Conservation (phyloP, 2,113 vertebrate species). For the Zapus hudsonius region DNA sequence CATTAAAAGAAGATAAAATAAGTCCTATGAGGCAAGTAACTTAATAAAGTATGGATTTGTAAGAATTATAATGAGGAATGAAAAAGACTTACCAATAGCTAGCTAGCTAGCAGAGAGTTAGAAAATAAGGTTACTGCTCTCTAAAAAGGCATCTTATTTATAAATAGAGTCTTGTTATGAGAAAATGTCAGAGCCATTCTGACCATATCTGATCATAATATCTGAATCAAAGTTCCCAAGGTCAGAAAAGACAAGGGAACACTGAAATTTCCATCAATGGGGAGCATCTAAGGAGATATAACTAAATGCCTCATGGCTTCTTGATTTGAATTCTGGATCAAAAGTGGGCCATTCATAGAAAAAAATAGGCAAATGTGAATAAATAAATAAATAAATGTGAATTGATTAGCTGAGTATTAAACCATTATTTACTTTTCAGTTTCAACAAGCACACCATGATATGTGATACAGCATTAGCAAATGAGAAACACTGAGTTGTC, state of each 20-base stretch:
- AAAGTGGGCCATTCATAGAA: background rate
- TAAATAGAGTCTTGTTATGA: background rate
- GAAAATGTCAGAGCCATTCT: background rate
- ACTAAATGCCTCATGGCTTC: background rate
- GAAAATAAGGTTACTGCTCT: background rate
- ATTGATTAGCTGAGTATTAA: no score
- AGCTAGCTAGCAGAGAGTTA: background rate
- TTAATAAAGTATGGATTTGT: background rate
- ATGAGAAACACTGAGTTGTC: background rate
- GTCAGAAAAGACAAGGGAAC: background rate
- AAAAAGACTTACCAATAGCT: background rate
- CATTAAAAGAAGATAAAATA: constrained; percentile 17
- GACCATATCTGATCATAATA: background rate
- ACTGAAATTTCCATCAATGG: no score
- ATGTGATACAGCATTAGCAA: background rate
- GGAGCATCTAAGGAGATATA: background rate
- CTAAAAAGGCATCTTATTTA: background rate
- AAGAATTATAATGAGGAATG: background rate
- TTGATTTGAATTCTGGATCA: background rate
- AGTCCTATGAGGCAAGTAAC: background rate
- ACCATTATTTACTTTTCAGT: background rate
- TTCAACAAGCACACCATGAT: no score
- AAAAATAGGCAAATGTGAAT: background rate
- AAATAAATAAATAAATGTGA: no score
- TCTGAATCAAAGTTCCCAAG: background rate